These are phyloP conservation scores for Arvicanthis niloticus DNA, from an alignment of 2,113 vertebrate species.

Conservation along the genomic window DNA sequence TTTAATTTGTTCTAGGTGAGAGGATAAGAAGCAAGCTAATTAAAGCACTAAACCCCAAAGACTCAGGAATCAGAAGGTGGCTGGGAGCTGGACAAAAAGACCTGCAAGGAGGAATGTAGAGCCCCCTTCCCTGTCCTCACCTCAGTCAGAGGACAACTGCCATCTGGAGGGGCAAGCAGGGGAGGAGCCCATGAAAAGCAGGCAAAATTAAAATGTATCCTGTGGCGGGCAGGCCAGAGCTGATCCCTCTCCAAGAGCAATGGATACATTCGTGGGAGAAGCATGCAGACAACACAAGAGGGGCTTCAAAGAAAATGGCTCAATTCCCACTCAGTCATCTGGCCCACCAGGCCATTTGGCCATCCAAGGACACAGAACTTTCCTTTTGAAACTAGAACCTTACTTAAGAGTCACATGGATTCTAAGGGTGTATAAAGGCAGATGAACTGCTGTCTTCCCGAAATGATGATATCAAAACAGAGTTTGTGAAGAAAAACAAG, in stretches of 20 bases:
- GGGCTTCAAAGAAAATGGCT: neutral
- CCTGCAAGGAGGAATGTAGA: neutral
- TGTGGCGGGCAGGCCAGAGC: neutral
- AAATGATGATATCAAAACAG: neutral
- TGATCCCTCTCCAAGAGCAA: neutral
- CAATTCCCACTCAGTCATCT: neutral
- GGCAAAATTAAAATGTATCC: neutral
- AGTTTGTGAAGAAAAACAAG: constrained; percentile 12
- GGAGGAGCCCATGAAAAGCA: neutral
- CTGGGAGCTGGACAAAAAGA: neutral
- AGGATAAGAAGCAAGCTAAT: constrained; percentile 63
- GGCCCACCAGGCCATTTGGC: too few species aligned
- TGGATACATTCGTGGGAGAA: neutral
- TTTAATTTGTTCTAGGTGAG: constrained; percentile 73
- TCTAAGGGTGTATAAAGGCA: neutral
- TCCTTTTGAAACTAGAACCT: neutral
- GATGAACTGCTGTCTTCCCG: neutral
- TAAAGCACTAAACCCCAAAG: constrained; percentile 67
- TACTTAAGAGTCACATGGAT: neutral
- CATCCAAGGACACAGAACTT: neutral
- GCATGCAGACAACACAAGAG: neutral
- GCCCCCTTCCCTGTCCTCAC: neutral
- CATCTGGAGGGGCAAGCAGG: neutral
- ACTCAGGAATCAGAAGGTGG: constrained; percentile 1
- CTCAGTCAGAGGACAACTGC: neutral